Conservation (phyloP, 1,140 invertebrate genomes). For the Drosophila dunni region DNA sequence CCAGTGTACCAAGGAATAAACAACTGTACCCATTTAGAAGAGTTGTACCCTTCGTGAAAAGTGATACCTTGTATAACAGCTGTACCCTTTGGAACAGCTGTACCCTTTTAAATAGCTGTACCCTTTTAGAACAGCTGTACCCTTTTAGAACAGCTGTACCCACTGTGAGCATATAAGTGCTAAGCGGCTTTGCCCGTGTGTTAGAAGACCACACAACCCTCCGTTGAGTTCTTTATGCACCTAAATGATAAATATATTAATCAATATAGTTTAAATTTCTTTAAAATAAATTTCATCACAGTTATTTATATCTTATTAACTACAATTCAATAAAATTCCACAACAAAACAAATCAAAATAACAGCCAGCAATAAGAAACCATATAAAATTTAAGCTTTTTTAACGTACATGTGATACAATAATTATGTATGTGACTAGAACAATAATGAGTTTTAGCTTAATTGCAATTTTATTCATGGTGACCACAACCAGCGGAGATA, state of each 20-base stretch:
- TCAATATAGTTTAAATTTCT: neutral
- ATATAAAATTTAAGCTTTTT: conserved; percentile 1
- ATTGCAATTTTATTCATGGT: conserved; percentile 39
- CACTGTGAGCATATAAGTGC: too few species aligned
- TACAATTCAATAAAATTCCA: neutral
- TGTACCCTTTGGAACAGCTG: too few species aligned
- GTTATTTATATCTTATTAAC: neutral
- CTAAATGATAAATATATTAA: neutral
- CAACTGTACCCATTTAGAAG: too few species aligned
- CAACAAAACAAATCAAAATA: conserved; percentile 22
- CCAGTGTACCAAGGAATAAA: too few species aligned
- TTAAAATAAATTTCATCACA: neutral
- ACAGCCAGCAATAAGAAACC: conserved; percentile 18
- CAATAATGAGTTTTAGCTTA: conserved; percentile 36
- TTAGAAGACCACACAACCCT: too few species aligned
- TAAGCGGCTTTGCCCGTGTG: too few species aligned
- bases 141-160: too few species aligned
- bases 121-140: too few species aligned
- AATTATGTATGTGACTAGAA: conserved; percentile 44
- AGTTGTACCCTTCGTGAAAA: too few species aligned
- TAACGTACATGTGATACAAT: conserved; percentile 25
- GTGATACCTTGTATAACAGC: too few species aligned
- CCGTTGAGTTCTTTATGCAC: too few species aligned
- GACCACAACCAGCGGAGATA: conserved; percentile 14
- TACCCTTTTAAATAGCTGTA: too few species aligned